phyloP scores from a whole-genome alignment of 1,140 invertebrate species.

The Pseudomyrmex sp. region DNA sequence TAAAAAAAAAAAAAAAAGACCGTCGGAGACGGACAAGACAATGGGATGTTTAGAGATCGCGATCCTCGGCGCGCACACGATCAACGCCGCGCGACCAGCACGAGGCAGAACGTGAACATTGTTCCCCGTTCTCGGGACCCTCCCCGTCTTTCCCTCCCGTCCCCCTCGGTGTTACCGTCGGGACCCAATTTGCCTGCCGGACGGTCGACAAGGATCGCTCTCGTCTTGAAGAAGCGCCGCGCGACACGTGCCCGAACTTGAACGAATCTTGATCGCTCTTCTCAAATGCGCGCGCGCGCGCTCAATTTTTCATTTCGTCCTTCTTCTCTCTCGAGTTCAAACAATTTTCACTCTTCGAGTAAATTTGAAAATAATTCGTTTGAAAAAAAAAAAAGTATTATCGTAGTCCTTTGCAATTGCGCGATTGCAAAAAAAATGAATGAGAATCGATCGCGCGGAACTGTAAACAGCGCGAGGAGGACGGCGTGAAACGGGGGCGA shows the following conservation, averaged over 20 bases:
- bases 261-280: slow-evolving; percentile 60
- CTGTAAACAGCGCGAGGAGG: background rate
- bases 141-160: background rate
- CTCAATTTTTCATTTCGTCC: background rate
- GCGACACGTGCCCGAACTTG: slow-evolving; percentile 53
- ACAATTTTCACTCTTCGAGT: too few relatives aligned
- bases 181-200: slow-evolving; percentile 73
- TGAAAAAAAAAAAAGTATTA: background rate
- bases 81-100: slow-evolving; percentile 42
- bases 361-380: background rate
- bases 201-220: slow-evolving; percentile 67
- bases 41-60: slow-evolving; percentile 75
- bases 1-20: slow-evolving; percentile 57
- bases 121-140: slow-evolving; percentile 33
- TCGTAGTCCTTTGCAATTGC: background rate
- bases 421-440: background rate
- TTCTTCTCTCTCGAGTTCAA: background rate
- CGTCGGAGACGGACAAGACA: slow-evolving; percentile 76
- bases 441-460: slow-evolving; percentile 2
- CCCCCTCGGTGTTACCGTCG: slow-evolving; percentile 62
- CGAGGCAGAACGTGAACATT: slow-evolving; percentile 59
- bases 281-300: too few relatives aligned
- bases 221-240: slow-evolving; percentile 65
- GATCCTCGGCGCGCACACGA: slow-evolving; percentile 49
- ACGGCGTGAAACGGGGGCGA: slow-evolving; percentile 24